These are phyloP conservation scores for Naja naja DNA, from an alignment of 2,113 vertebrate genomes.

Conservation along the genomic window DNA sequence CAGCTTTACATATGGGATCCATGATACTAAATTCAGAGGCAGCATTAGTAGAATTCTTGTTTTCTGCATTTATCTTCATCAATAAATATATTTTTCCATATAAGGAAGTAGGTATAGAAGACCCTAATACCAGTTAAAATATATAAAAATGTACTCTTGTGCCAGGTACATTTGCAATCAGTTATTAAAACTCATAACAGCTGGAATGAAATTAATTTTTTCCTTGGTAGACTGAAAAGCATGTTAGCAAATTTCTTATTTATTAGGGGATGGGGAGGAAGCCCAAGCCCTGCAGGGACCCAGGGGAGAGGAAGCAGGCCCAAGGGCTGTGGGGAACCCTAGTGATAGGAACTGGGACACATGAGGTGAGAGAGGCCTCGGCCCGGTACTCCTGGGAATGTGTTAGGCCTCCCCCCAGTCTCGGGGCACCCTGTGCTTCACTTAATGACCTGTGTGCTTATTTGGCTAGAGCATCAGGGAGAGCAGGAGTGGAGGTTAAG, in stretches of 20 bases:
- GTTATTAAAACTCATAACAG: neutral
- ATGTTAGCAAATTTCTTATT: neutral
- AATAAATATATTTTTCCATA: slow-evolving; percentile 9
- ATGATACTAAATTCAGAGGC: neutral
- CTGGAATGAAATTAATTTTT: neutral
- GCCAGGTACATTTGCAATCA: neutral
- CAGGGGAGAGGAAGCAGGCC: neutral
- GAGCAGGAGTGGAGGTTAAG: neutral
- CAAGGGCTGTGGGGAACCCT: neutral
- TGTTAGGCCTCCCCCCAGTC: neutral
- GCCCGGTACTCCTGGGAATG: neutral
- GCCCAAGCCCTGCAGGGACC: neutral
- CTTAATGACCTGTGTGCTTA: neutral
- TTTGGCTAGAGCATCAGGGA: neutral
- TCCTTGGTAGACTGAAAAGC: neutral
- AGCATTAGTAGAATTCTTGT: neutral
- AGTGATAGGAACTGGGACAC: neutral
- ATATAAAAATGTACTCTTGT: neutral
- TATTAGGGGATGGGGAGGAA: neutral
- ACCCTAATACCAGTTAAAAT: neutral
- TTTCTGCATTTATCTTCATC: neutral
- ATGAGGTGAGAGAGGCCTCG: neutral
- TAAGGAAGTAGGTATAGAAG: neutral
- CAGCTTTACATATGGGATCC: neutral
- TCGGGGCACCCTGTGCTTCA: neutral